These are phyloP conservation scores for Bombus breviceps DNA, from an alignment of 1,140 invertebrate genomes.

Conservation along the genomic window DNA sequence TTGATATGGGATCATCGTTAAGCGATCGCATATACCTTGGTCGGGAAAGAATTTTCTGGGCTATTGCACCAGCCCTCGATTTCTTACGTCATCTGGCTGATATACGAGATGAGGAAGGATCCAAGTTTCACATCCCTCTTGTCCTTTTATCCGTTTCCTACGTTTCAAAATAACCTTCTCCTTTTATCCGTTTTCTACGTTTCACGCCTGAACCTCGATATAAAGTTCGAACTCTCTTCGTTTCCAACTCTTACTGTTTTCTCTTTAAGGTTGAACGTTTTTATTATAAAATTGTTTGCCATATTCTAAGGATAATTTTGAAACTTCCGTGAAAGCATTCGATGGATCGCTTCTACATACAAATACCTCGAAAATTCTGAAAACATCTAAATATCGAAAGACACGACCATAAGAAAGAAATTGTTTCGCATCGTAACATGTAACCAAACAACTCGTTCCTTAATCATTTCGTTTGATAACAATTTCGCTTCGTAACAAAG, in stretches of 20 bases:
- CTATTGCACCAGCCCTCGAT: constrained; percentile 31
- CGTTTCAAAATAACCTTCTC: constrained; percentile 53
- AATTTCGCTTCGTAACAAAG: too few species aligned
- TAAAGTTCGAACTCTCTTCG: constrained; percentile 19
- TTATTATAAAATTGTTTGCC: neutral
- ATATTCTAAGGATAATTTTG: neutral
- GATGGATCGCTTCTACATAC: neutral
- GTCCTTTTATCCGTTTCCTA: neutral
- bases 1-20: neutral
- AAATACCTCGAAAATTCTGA: too few species aligned
- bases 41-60: constrained; percentile 42
- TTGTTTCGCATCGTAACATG: too few species aligned
- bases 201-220: constrained; percentile 12
- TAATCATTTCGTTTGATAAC: too few species aligned
- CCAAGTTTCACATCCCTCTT: constrained; percentile 28
- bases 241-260: neutral
- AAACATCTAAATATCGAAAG: too few species aligned
- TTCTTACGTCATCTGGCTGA: constrained; percentile 38
- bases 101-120: constrained; percentile 51
- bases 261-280: neutral
- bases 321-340: neutral
- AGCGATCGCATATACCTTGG: neutral
- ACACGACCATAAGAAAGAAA: too few species aligned
- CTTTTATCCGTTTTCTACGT: constrained; percentile 10
- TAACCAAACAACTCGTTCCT: too few species aligned